These are phyloP conservation scores for Anolis apletophallus DNA, from an alignment of 2,797 vertebrate genomes.

Conservation along the genomic window DNA sequence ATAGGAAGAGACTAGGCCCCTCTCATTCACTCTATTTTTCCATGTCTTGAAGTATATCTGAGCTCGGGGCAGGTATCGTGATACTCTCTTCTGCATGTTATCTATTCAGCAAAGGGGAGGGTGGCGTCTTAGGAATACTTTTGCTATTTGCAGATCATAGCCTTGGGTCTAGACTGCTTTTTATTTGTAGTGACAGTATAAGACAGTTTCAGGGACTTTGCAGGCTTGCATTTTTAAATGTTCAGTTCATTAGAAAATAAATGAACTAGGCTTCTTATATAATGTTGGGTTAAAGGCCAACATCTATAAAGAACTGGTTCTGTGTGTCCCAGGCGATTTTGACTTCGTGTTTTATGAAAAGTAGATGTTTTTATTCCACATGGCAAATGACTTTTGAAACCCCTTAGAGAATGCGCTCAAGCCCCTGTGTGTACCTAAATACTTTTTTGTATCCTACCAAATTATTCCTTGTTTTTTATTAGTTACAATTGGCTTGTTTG, in stretches of 20 bases:
- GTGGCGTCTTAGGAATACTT: neutral
- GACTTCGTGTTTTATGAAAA: neutral
- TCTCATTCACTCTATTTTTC: neutral
- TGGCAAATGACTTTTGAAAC: neutral
- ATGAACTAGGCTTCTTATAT: neutral
- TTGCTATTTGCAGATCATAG: neutral
- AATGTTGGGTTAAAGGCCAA: neutral
- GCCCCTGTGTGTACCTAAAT: neutral
- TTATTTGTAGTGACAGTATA: neutral
- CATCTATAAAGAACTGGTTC: neutral
- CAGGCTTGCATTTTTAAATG: neutral
- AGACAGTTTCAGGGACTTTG: neutral
- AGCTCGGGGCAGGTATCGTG: neutral
- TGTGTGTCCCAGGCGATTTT: neutral
- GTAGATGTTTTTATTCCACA: neutral
- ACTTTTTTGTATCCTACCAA: neutral
- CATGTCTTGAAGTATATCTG: neutral
- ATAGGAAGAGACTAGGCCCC: neutral
- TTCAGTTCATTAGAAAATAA: neutral
- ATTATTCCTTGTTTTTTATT: neutral
- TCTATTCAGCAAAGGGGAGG: neutral
- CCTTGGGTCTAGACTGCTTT: neutral
- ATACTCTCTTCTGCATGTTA: neutral
- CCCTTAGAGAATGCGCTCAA: neutral
- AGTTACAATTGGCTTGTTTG: neutral